These are phyloP conservation scores for Hypanus sabinus DNA, from an alignment of 2,113 vertebrate species.

Conservation along the genomic window DNA sequence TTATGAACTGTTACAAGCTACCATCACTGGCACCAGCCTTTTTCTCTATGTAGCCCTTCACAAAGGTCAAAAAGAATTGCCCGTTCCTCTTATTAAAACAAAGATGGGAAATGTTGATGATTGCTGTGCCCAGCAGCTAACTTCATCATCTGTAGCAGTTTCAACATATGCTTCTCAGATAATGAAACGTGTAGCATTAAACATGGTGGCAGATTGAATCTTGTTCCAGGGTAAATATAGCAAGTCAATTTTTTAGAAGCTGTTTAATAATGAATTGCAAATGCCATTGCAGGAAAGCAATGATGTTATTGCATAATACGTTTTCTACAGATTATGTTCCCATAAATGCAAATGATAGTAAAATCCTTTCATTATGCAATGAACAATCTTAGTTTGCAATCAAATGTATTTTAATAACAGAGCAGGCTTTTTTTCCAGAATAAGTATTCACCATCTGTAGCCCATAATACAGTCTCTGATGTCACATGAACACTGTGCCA, in stretches of 20 bases:
- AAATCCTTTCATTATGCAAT: conserved; percentile 73
- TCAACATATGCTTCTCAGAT: conserved; percentile 88
- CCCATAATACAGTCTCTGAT: conserved; percentile 34
- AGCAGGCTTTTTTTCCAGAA: conserved; percentile 30
- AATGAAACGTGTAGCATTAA: conserved; percentile 90
- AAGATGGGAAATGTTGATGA: conserved; percentile 68
- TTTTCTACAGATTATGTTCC: conserved; percentile 58
- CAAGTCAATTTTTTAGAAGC: conserved; percentile 73
- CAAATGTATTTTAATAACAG: conserved; percentile 50
- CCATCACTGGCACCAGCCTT: conserved; percentile 54
- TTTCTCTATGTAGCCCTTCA: conserved; percentile 80
- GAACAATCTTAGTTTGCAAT: conserved; percentile 63
- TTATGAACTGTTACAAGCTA: conserved; percentile 71
- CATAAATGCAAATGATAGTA: conserved; percentile 71
- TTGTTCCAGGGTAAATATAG: conserved; percentile 82
- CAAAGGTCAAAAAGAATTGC: conserved; percentile 87
- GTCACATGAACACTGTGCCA: conserved; percentile 14
- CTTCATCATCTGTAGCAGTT: conserved; percentile 80
- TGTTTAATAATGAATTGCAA: conserved; percentile 83
- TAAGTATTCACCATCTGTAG: conserved; percentile 37
- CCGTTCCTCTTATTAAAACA: conserved; percentile 74
- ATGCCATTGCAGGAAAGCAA: conserved; percentile 70
- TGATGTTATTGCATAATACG: conserved; percentile 79
- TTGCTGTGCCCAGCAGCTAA: conserved; percentile 84
- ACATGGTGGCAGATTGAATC: conserved; percentile 85